Evolutionary conservation across 2,797 vertebrate species (phyloP).

Genomic region (Xiphophorus birchmanni): DNA sequence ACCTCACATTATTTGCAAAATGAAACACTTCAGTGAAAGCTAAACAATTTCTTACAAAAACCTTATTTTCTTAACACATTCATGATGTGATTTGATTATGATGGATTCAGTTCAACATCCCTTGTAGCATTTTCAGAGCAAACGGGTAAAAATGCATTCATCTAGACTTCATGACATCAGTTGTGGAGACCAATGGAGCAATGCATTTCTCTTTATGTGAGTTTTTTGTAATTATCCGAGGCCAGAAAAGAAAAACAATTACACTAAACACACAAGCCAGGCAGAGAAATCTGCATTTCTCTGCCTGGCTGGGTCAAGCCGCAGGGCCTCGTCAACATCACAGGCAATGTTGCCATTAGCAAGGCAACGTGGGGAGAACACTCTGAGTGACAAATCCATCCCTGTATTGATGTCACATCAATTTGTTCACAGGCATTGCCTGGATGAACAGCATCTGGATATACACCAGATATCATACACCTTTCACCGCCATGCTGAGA

Average conservation of each 20-base stretch:
- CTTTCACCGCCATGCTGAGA: no score
- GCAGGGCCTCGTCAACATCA: background rate
- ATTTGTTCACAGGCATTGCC: no score
- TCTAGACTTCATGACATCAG: background rate
- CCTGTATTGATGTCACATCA: no score
- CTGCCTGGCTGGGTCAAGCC: background rate
- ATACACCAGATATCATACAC: no score
- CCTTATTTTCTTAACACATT: background rate
- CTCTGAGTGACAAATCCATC: no score
- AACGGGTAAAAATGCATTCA: background rate
- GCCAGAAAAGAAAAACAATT: background rate
- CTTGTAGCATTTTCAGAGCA: background rate
- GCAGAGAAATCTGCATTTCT: background rate
- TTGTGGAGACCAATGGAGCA: background rate
- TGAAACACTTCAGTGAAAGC: background rate
- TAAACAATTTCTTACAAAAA: background rate
- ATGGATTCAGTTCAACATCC: background rate
- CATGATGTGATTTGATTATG: background rate
- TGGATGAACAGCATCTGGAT: no score
- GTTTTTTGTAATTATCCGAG: background rate
- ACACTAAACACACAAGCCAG: background rate
- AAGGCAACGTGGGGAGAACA: no score
- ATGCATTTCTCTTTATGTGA: background rate
- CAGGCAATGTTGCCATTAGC: background rate
- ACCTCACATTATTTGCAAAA: background rate